phyloP scores from a whole-genome alignment of 2,888 invertebrate species.

The Eilema griseolum region DNA sequence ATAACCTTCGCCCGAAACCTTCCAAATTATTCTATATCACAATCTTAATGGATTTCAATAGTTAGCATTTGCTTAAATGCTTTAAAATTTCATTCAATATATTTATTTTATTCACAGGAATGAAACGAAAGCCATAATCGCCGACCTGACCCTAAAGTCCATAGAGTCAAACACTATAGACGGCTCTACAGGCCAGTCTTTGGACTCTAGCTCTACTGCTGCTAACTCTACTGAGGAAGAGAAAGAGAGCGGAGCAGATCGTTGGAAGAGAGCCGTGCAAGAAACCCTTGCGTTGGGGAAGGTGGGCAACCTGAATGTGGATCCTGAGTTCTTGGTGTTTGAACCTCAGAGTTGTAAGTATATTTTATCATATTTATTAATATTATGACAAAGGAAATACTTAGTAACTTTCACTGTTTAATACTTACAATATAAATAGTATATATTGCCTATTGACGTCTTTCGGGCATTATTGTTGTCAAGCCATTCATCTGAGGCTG shows the following conservation, averaged over 20 bases:
- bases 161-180: slow-evolving; percentile 90
- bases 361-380: background rate
- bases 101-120: slow-evolving; percentile 65
- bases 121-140: slow-evolving; percentile 90
- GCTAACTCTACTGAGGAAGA: slow-evolving; percentile 59
- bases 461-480: too few species aligned
- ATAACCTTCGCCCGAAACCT: too few species aligned
- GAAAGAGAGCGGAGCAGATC: slow-evolving; percentile 53
- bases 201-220: slow-evolving; percentile 53
- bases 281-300: slow-evolving; percentile 91
- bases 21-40: too few species aligned
- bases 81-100: too few species aligned
- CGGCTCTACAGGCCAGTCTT: slow-evolving; percentile 77
- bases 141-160: slow-evolving; percentile 91
- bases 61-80: too few species aligned
- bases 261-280: slow-evolving; percentile 87
- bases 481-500: too few species aligned
- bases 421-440: too few species aligned
- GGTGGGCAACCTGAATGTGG: slow-evolving; percentile 93
- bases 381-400: too few species aligned
- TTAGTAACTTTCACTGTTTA: too few species aligned
- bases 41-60: too few species aligned
- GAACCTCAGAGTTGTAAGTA: slow-evolving; percentile 90
- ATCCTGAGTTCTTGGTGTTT: slow-evolving; percentile 93
- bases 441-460: too few species aligned